Base-by-base conservation (phyloP, 2,797 vertebrate genomes). In the Telmatherina bonti region DNA sequence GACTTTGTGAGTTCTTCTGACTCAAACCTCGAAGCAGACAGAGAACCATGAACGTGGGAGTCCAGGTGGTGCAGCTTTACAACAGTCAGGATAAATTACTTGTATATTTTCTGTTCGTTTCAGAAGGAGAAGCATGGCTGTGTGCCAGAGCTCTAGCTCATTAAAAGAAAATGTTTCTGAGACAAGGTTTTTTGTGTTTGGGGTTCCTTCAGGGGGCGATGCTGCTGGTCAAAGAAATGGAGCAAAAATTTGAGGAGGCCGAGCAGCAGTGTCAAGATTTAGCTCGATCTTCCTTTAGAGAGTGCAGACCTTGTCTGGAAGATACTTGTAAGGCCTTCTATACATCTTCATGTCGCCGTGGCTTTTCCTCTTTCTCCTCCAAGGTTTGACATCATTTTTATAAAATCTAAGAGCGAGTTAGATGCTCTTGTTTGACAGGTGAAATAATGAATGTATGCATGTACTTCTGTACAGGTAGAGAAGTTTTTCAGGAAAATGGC, bases 271-370 rank as follows among this genome's bases (percentile, higher is more conserved):
- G 96, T 84, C 93, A 81, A 75, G 71, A 85, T 67, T 88, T 92
- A 66, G 74, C 92, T 75, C 90, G 87, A 69, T 88, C 85, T 22
- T 84, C 84, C 18, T 96, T 95, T 91, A 91, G 93, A 27, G 88
- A 92, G 68, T 96, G 96, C 81, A 88, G 86, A 67, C 88, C 94
- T 31, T 97, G 95, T 77, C 91, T 96, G 64, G 91, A 95, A 85
- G 94, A 92, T 8, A 86, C 88, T 47, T 96, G 94, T 74, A 91
- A 95, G 87, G 92, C 89, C 62, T 94, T 94, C 74, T 94, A 93
- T 2, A 91, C 91, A 54, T 93, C 91, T 35, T 76, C 72, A 3
- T 96, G 95, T 81, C 94, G 88, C 1, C 82, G 56, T 2, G 88
- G 86, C n/a, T 85, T 92, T 26, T 73, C 93, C 62, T 86, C 92